Conservation (phyloP, 2,797 vertebrate genomes). For the Eulemur albifrons region DNA sequence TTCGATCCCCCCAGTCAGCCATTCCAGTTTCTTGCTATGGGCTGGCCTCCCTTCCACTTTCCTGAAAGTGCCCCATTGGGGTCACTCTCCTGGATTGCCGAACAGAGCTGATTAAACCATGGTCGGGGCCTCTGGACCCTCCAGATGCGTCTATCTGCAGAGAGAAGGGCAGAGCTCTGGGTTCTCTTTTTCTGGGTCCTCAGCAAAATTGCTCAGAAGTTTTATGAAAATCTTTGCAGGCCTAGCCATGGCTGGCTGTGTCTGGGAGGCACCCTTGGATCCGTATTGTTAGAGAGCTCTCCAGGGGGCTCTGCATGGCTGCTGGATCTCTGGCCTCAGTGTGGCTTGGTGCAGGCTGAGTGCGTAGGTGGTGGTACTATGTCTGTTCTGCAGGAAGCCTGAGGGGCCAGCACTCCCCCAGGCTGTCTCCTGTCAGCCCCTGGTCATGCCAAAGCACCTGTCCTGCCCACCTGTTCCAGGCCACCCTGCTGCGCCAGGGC, state of each 20-base stretch:
- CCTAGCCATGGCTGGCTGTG: not conserved
- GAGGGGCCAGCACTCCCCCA: too few relatives aligned
- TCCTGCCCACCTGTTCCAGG: not conserved
- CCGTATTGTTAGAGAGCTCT: not conserved
- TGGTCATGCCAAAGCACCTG: not conserved
- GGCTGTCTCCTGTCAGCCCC: too few relatives aligned
- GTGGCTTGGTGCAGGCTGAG: not conserved
- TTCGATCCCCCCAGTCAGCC: not conserved
- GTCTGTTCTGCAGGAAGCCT: not conserved
- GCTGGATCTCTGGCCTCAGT: not conserved
- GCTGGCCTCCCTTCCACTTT: not conserved
- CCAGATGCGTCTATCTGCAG: not conserved
- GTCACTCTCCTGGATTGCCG: not conserved
- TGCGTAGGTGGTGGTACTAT: not conserved
- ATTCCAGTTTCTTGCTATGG: not conserved
- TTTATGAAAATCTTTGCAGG: not conserved
- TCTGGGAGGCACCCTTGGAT: not conserved
- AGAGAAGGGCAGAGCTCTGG: not conserved
- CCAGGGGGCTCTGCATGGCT: accelerated
- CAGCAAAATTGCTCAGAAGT: not conserved
- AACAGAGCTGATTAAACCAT: not conserved
- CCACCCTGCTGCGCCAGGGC: not conserved
- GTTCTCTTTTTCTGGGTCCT: not conserved
- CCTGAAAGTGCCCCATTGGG: not conserved
- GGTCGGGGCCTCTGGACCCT: too few relatives aligned